Evolutionary conservation across 2,113 vertebrate genomes (phyloP).

Genomic region (Micronycteris hirsuta): DNA sequence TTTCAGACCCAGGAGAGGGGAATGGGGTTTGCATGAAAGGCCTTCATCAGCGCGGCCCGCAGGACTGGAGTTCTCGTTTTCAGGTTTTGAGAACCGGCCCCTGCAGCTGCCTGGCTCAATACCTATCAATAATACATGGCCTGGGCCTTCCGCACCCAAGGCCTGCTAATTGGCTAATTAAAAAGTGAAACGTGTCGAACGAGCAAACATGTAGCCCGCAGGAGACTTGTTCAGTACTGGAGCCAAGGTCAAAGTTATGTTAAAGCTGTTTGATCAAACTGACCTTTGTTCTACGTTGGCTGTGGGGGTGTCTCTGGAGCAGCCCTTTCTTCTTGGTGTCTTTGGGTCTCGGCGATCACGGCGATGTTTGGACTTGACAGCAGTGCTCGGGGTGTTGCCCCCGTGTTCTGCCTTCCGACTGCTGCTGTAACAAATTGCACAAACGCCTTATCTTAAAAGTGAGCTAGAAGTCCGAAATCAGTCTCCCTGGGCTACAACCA

Average conservation of each 20-base stretch:
- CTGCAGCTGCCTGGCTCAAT: constrained; percentile 74
- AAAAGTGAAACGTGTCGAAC: constrained; percentile 89
- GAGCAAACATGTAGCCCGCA: constrained; percentile 79
- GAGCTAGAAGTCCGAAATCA: not conserved
- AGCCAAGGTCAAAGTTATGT: constrained; percentile 76
- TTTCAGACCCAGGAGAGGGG: constrained; percentile 48
- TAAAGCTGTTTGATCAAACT: constrained; percentile 61
- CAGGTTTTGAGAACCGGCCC: constrained; percentile 78
- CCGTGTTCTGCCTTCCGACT: not conserved
- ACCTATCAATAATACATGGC: constrained; percentile 95
- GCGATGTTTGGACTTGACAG: not conserved
- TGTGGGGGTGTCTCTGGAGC: constrained; percentile 39
- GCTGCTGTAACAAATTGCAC: constrained; percentile 27
- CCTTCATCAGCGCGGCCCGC: constrained; percentile 2
- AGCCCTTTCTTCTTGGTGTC: not conserved
- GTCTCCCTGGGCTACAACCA: not conserved
- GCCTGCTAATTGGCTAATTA: constrained; percentile 98
- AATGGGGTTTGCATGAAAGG: not conserved
- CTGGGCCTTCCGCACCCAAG: constrained; percentile 84
- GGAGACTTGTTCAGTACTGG: constrained; percentile 81
- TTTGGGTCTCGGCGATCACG: not conserved
- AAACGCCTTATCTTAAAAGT: not conserved
- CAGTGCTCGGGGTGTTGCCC: not conserved
- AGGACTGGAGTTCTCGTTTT: constrained; percentile 82
- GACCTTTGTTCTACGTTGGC: constrained; percentile 68